Base-by-base conservation (phyloP, 2,797 vertebrate genomes). In the Brotula barbata region DNA sequence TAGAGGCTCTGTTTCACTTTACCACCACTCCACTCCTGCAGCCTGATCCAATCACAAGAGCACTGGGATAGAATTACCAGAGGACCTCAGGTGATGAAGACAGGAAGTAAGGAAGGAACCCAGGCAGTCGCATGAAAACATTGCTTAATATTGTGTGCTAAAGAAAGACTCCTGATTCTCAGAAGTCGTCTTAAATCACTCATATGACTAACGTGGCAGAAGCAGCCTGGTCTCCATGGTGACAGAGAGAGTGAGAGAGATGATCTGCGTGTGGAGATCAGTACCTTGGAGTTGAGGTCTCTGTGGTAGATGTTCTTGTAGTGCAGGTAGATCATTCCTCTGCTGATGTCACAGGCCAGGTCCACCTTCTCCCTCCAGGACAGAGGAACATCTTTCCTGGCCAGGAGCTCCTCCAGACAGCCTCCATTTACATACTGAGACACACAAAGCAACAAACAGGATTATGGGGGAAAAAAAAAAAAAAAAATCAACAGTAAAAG, bases 261-360 rank as follows among this genome's bases (percentile, higher is more conserved):
- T n/a, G n/a, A n/a, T n/a, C n/a, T n/a, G n/a, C n/a, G n/a, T n/a
- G n/a, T n/a, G 25, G 25, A 28, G 7, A 28, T 28, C 25, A 28
- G 25, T 7, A 94, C 94, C 92, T 94, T 96, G 11, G 94, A 94
- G 85, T 94, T 96, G 65, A 95, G 93, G 82, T 95, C 94, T 59
- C 94, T 86, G 82, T 96, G 94, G 82, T 94, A 95, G 78, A 96
- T 94, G 83, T 94, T 95, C 83, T 93, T 95, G 75, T 92, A 94
- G 76, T 95, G 94, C 41, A 96, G 87, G 82, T 95, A 96, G 73
- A 91, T 90, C 94, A 95, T 95, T 37, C 94, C 94, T 68, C 94
- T 83, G 77, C 90, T 91, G 65, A 96, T 92, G 64, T 95, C 94
- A 71, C 92, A 94, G 58, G 92, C 91, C 71, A 96, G 84, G 42